Evolutionary conservation across 30 jellyfish, hydroid and myxozoan genomes (phyloP), one percentile per base, ranked within the genome.

Genomic region (Turritopsis rubra): DNA sequence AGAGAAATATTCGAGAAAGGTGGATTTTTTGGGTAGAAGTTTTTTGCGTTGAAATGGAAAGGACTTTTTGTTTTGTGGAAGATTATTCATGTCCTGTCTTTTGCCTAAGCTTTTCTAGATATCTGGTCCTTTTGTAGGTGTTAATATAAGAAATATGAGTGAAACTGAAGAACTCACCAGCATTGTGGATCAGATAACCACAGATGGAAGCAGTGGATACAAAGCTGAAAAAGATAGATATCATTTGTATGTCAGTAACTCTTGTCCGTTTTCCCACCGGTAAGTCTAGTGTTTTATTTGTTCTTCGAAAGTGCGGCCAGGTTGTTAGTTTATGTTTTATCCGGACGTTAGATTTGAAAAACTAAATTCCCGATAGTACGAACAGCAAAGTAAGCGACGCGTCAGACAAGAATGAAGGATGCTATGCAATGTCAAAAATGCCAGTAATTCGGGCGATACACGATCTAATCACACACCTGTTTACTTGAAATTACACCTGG

Each of bases 191-290:
- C 28, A 23, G 19, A 27, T 68, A 8, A 80, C 27, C 52, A 26
- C 21, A 0, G 96, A 91, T 84, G 97, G 96, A 19, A 73, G 94
- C 27, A 75, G 81, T 73, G 96, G 89, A 13, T 92, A 71, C 84
- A 84, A 88, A 53, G 96, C 95, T 1, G 97, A 86, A 41, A 84
- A 80, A 4, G 94, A 87, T 1, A 75, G 97, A 60, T 91, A 91
- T 74, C 97, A 91, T 78, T 80, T 91, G 80, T 91, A 91, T 65
- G 85, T 88, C 9, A 52, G 95, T 7, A 79, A 66, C 66, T 96
- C 93, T 5, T 91, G 97, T 73, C 97, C 97, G 0, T 91, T 94
- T 89, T 96, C 97, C 0, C 86, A 78, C 66, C 83, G 96, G 81
- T 82, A 65, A 82, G 88, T 24, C 27, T 53, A 81, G 3, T 53